Evolutionary conservation across 2,113 vertebrate genomes (phyloP), one percentile per base, ranked within the genome.

Genomic region (Forbesichthys papilliferus): DNA sequence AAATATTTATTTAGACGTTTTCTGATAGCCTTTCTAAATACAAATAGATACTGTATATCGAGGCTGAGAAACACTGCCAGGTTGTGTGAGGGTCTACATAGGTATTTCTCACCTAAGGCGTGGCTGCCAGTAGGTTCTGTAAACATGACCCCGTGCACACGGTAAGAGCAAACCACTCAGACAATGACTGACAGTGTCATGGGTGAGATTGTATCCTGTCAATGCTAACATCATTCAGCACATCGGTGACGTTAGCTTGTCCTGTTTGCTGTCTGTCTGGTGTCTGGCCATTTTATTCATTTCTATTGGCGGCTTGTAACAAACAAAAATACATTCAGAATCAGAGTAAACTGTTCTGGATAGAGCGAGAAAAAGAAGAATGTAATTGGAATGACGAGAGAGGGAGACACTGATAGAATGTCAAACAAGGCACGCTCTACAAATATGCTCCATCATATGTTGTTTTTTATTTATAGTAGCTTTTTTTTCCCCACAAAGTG

Each of bases 141-240:
- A 66, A 64, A 77, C 67, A 57, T 69, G 59, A 84, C 75, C 64
- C 61, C 42, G 1, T 67, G 69, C 68, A 61, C 71, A 48, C 18
- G 9, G 3, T 36, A 8, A 33, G 71, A 42, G 55, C 61, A 68
- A 61, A 13, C 20, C 0, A 16, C 51, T 66, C 65, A 57, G 68
- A 79, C 68, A 47, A 34, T 42, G 36, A 42, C 36, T 8, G 36
- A 42, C 36, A 42, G 36, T 42, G 2, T 27, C 27, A 27, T 27
- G 27, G 27, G 27, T 27, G 27, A 27, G 27, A 27, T 27, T 27
- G 27, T 27, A 27, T 27, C 27, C 27, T 27, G 27, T 27, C 27
- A 3, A 27, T 27, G 27, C 27, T 3, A 27, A 27, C 27, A 27
- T 27, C 36, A 42, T 42, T 8, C 36, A 42, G 4, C 36, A 8